A percentile compares a stretch with the other conserved stretches of the same genome.
phyloP scores from a whole-genome alignment of 2,888 invertebrate species.

The Dryadula phaetusa region DNA sequence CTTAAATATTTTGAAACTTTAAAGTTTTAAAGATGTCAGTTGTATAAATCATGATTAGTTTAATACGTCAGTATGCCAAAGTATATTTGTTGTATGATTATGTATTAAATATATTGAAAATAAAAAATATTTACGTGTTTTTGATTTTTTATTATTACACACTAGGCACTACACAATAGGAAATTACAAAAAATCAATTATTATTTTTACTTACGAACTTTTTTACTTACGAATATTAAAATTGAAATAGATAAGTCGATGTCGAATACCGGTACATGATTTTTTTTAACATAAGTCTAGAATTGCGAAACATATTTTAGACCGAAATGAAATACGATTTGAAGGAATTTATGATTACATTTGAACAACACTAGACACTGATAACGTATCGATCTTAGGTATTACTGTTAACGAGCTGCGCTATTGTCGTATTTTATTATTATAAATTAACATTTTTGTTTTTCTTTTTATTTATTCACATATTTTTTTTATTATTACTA shows the following conservation, averaged over 20 bases:
- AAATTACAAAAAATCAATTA: neutral
- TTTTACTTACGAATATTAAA: too few species aligned
- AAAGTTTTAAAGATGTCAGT: conserved; percentile 45
- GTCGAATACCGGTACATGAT: too few species aligned
- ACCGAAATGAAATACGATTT: neutral
- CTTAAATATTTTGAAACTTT: conserved; percentile 44
- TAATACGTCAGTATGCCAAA: conserved; percentile 43
- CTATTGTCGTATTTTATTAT: neutral
- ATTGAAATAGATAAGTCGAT: conserved; percentile 10
- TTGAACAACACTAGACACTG: conserved; percentile 8
- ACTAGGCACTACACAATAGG: neutral
- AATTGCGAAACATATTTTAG: conserved; percentile 3
- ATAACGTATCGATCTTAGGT: conserved; percentile 31
- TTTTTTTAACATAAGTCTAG: neutral
- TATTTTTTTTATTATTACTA: too few species aligned
- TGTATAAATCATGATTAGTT: conserved; percentile 48
- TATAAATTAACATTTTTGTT: neutral
- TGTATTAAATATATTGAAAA: conserved; percentile 51
- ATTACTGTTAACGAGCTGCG: neutral
- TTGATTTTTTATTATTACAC: conserved; percentile 42
- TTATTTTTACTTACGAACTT: too few species aligned
- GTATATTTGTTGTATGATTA: conserved; percentile 34
- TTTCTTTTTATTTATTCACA: neutral
- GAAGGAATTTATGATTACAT: conserved; percentile 7
- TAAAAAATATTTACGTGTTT: conserved; percentile 50